A percentile compares a stretch with the other conserved stretches of the same genome.
phyloP scores from a whole-genome alignment of 2,797 vertebrate species.

The Pseudomugil tenellus region DNA sequence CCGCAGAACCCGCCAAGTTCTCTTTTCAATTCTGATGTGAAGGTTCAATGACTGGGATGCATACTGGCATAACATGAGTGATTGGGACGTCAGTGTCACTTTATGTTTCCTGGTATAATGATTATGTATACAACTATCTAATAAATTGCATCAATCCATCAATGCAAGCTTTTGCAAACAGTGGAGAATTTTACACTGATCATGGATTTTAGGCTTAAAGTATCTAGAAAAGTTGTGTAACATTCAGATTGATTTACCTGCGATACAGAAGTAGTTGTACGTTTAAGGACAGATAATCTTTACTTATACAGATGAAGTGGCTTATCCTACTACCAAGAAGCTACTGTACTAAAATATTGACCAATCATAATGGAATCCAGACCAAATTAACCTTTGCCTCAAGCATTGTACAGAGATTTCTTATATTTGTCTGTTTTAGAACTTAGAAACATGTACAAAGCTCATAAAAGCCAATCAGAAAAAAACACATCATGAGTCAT shows the following conservation, averaged over 20 bases:
- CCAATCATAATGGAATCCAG: background rate
- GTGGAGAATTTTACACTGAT: background rate
- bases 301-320: background rate
- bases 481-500: background rate
- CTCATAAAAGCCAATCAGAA: too few species aligned
- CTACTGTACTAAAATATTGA: background rate
- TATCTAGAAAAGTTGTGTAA: background rate
- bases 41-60: conserved; percentile 39
- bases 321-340: background rate
- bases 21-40: conserved; percentile 43
- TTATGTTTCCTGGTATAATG: conserved; percentile 41
- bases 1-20: conserved; percentile 23
- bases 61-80: conserved; percentile 32
- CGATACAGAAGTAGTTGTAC: background rate
- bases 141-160: conserved; percentile 23
- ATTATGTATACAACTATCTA: conserved; percentile 37
- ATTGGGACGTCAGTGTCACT: conserved; percentile 37
- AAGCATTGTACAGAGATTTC: background rate
- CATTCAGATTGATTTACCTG: background rate
- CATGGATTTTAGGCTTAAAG: background rate
- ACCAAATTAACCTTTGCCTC: background rate
- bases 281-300: background rate
- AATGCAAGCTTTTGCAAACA: conserved; percentile 5
- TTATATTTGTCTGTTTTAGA: background rate
- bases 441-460: too few species aligned